phyloP scores from a whole-genome alignment of 2,888 invertebrate species.

The Epirrhoe tristata region DNA sequence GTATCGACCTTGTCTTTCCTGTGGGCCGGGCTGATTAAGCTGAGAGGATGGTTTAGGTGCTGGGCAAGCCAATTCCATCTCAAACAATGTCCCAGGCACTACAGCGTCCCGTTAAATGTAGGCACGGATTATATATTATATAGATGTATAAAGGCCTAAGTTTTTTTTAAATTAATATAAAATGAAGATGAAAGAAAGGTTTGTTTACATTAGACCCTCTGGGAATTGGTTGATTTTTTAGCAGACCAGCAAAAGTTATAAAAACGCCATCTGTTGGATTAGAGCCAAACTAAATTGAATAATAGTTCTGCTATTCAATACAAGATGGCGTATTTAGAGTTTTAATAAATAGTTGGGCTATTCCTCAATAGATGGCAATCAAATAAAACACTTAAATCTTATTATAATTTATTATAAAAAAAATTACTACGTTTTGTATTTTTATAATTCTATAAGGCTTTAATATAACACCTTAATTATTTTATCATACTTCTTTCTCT shows the following conservation, averaged over 20 bases:
- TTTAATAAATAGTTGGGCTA: not conserved
- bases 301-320: not conserved
- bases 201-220: not conserved
- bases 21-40: no score
- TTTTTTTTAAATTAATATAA: not conserved
- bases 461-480: no score
- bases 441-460: no score
- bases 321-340: conserved; percentile 7
- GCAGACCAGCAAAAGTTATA: not conserved
- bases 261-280: conserved; percentile 10
- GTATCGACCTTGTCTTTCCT: no score
- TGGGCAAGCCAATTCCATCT: no score
- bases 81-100: no score
- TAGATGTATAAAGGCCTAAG: no score
- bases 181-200: not conserved
- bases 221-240: conserved; percentile 1
- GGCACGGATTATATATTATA: no score
- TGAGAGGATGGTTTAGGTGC: no score
- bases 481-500: no score
- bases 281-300: not conserved
- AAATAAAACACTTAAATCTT: not conserved
- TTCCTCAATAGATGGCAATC: not conserved
- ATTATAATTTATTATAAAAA: not conserved
- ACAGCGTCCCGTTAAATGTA: no score
- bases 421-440: no score